Evolutionary conservation across 2,797 vertebrate species (phyloP).

Genomic region (Chromobotia macracanthus): DNA sequence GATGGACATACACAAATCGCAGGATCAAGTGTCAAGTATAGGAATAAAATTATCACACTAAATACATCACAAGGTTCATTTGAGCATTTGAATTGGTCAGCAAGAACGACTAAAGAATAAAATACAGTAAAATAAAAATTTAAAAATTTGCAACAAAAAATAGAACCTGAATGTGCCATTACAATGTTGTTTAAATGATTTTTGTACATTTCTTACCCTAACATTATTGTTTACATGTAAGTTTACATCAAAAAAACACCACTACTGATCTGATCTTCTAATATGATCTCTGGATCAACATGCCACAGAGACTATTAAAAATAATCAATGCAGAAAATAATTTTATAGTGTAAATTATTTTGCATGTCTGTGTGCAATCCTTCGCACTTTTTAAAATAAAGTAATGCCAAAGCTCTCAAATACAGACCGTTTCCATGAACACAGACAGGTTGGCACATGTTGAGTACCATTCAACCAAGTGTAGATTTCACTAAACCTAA

Average conservation of each 20-base stretch:
- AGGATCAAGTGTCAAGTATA: not conserved
- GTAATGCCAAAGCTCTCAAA: not conserved
- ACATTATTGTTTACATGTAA: no score
- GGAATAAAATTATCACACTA: constrained; percentile 8
- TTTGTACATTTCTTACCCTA: no score
- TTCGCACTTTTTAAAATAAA: not conserved
- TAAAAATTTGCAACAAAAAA: no score
- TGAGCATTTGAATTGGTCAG: not conserved
- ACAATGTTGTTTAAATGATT: no score
- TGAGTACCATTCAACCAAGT: constrained; percentile 41
- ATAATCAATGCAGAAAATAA: no score
- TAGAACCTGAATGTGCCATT: no score
- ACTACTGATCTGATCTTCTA: no score
- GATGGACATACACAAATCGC: constrained; percentile 6
- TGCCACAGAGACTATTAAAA: no score
- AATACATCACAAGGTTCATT: not conserved
- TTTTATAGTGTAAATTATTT: not conserved
- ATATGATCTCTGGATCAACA: no score
- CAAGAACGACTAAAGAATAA: not conserved
- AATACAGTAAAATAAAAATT: not conserved
- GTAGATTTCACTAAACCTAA: not conserved
- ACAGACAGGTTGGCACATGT: constrained; percentile 26
- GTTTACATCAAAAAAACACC: no score
- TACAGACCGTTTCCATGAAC: not conserved
- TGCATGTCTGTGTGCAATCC: not conserved